Evolutionary conservation across 2,797 vertebrate species (phyloP), one percentile per base, ranked within the genome.

Genomic region (Heterohyrax brucei): DNA sequence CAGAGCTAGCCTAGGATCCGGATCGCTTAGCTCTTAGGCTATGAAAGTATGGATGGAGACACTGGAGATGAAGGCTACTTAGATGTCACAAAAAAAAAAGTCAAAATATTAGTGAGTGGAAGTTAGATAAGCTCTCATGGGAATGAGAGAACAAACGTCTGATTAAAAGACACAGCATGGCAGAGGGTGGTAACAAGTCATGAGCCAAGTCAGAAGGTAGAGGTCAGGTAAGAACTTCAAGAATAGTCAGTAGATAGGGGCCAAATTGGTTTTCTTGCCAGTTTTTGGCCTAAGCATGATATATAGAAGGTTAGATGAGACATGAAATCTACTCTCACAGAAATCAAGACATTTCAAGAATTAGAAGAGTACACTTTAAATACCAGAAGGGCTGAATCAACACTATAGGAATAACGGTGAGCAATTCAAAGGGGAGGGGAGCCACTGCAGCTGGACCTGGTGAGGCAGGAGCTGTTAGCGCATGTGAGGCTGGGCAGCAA

Each of bases 301-400:
- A 53, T 7, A 53, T 89, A 2, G n/a, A 62, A 87, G 9, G 68
- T 70, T 94, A 48, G 19, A 84, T 75, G 82, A 90, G 39, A 19
- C 14, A 24, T 48, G 48, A 62, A 59, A 88, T 89, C 44, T 78
- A 33, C 89, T 96, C 89, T 92, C 59, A 94, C 80, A 72, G 46
- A 61, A 6, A 5, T 78, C 7, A 83, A 64, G 33, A 48, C 12
- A 76, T 33, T 87, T 94, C n/a, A 89, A 87, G 61, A 68, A 18
- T 87, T 75, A 94, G 22, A 26, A 84, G 30, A 73, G n/a, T 70
- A n/a, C 0, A 53, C 16, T 5, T 53, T 24, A 33, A 46, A 66
- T 72, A 62, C 48, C 46, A 66, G 21, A 46, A 91, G 10, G 8
- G 3, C 26, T 75, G 30, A 26, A 3, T 62, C 24, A 70, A 4